Evolutionary conservation across 2,888 invertebrate genomes (phyloP), one percentile per base, ranked within the genome.

Genomic region (Diadegma fenestrale): DNA sequence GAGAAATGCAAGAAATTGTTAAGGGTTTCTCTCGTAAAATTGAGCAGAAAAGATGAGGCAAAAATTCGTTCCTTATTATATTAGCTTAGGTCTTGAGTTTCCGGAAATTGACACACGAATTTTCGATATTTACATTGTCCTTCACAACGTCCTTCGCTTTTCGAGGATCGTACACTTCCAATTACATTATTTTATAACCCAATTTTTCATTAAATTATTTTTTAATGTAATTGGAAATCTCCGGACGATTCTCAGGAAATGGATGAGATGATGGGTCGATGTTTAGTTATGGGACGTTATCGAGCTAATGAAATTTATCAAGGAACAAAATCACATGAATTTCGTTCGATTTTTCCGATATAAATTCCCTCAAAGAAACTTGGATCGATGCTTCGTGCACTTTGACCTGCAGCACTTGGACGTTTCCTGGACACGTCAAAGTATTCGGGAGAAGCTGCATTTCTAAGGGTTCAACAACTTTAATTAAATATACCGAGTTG

Each of bases 1-100:
- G n/a, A 12, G n/a, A 26, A 58, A 26, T 58, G 12, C 54, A 58
- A 58, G 54, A 58, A 0, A 58, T 58, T 58, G 0, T 58, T 14
- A 58, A 4, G 12, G 12, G 12, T 58, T 58, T 4, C 5, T 26
- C 14, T 3, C 12, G 26, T 26, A 5, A 58, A 12, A 26, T 58
- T 26, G 1, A 14, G 4, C 22, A 12, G 14, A 58, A 14, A 26
- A 58, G 14, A 58, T 58, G 54, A 58, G 22, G 22, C 19, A 66
- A 30, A 80, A 54, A 64, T 37, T n/a, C 54, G 33, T 30, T n/a
- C n/a, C 12, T 26, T 43, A 58, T 77, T 68, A 54, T 26, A 54
- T 26, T 26, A 58, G 54, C 54, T 43, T 54, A 41, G 54, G 26
- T n/a, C 33, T 48, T n/a, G 30, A 43, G 12, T 43, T 77, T 26